Evolutionary conservation across 2,888 invertebrate genomes (phyloP), one percentile per base, ranked within the genome.

Genomic region (Rambutsinella grinnellia): DNA sequence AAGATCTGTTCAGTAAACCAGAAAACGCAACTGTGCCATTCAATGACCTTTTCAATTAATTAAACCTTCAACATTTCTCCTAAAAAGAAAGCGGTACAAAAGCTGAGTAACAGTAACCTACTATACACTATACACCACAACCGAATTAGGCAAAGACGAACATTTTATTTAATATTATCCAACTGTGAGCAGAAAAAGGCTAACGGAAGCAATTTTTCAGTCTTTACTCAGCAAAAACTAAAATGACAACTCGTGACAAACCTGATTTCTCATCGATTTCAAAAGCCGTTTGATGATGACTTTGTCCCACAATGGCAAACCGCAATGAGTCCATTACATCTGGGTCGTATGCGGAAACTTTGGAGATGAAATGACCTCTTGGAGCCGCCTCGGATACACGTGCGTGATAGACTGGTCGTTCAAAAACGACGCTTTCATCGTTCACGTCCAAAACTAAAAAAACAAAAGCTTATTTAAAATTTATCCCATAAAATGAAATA

Each of bases 381-480:
- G 91, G 90, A 49, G 95, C 95, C 86, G 93, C 92, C 83, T 92
- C 91, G 47, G 94, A 94, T 70, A 96, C 89, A 62, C 90, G 90
- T 86, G 93, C 93, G 66, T 91, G 90, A 86, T 95, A 93, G 27
- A 94, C 92, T 19, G 90, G 89, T 85, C 94, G 93, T 86, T 95
- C 94, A 88, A 96, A 93, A 85, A 91, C 91, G 24, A 97, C 97
- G 60, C 94, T 90, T 86, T 94, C 94, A 88, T 97, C 97, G 87
- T 97, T 97, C 88, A 95, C 92, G 88, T 97, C 96, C 80, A 92
- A 88, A 77, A 97, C 94, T 90, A 86, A 6, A 81, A 81, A 84
- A 36, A 86, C 85, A 57, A 24, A 80, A 56, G 47, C 23, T 8
- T 8, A 23, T 44, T 61, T 47, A 8, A 17, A 17, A 15, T 8